Base-by-base conservation (phyloP, 2,113 vertebrate genomes). In the Aphyosemion australe region DNA sequence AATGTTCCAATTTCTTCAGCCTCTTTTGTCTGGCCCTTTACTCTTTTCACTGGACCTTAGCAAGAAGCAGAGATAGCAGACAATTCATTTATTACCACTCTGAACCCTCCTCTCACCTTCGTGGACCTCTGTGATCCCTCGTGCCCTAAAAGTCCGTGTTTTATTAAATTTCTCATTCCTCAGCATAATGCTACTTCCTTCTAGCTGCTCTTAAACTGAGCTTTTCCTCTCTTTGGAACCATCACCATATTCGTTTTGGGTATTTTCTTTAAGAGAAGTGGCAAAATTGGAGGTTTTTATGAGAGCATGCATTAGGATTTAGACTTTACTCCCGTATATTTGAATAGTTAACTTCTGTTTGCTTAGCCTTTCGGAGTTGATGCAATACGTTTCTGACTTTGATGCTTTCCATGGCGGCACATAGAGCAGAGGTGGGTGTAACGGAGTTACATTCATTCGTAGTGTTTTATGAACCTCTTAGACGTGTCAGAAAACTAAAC, bases 1-100 rank as follows among this genome's bases (percentile, higher is more conserved):
- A 41, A 34, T 48, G 57, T 65, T 71, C 71, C 66, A 71, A 68
- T 71, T 79, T 68, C 45, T 79, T 54, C 34, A 42, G 37, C 48
- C 41, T 67, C 59, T 61, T 72, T 76, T 32, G 45, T 50, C 55
- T 20, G 1, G 43, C 65, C 31, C 60, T 20, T 16, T 34, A 16
- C 45, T 61, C 51, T 51, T 26, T 15, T 57, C 42, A 49, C 14
- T n/a, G 47, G 72, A 41, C 53, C 53, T 54, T 21, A 54, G 54
- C 41, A 31, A 16, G 15, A n/a, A 39, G 54, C 61, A 32, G 9
- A 51, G 51, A 65, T 21, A 63, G 68, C 46, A 15, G 53, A 46
- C 45, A 51, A 45, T 14, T 37, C 61, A 47, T 39, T 48, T 37
- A 62, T 65, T 21, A 65, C 66, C 52, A 53, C 65, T 19, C 42